Base-by-base conservation (phyloP, 2,113 vertebrate genomes). In the Prinia subflava region DNA sequence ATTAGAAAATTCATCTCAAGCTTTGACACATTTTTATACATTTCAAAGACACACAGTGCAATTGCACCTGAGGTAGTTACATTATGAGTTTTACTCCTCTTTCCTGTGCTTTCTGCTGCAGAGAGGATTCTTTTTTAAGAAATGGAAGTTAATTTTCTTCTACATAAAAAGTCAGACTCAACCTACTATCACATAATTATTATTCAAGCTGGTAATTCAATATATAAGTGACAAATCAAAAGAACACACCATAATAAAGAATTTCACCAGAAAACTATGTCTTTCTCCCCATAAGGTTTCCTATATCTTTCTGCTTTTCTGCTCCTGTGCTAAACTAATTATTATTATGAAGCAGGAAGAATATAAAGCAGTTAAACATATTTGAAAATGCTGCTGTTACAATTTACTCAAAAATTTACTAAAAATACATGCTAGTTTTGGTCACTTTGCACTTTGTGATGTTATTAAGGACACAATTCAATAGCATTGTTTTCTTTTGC, bases 401-500 rank as follows among this genome's bases (percentile, higher is more conserved):
- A 81, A 63, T 46, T 62, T 52, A 69, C 19, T 87, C 62, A 55
- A 75, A 85, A 70, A 28, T 71, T 57, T 89, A 83, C 41, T 50
- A 49, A 94, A 89, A 75, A 42, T 24, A 27, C 49, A 42, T 14
- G 15, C 20, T 82, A 39, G 53, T 95, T 80, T 94, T 67, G 85
- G 74, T 47, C 55, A 27, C 39, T 74, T 87, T 56, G 52, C 31
- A 52, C 25, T 75, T 94, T 1, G 1, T 57, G 39, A 52, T 53
- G 11, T 78, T 92, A 79, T 85, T 92, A 71, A 70, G 33, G 37
- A 90, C 35, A 86, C 27, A 81, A 92, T 67, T 96, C 77, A 94
- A 35, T 57, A 71, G 31, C 15, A 65, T 12, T 9, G 23, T 35
- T 65, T 78, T 90, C 10, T 93, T 87, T 69, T 83, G 64, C 39